phyloP scores from a whole-genome alignment of 2,888 invertebrate genomes.

The Bhutanitis thaidina region DNA sequence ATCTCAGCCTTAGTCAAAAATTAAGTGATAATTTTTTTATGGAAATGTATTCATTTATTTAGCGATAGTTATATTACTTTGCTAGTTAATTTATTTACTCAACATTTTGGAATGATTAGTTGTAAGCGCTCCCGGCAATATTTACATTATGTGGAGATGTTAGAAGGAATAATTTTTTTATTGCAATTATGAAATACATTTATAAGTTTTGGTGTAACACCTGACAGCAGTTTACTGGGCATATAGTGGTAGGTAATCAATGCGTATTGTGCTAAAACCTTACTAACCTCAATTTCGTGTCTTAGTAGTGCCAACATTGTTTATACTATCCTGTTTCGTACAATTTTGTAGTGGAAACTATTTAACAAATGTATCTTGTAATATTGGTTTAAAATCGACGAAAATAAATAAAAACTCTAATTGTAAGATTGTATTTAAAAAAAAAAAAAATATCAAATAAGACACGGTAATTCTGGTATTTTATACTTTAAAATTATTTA shows the following conservation, averaged over 20 bases:
- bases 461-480: too few relatives aligned
- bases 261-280: neutral
- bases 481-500: too few relatives aligned
- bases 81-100: conserved; percentile 5
- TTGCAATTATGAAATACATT: too few relatives aligned
- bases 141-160: too few relatives aligned
- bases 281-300: conserved; percentile 45
- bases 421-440: too few relatives aligned
- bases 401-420: conserved; percentile 3
- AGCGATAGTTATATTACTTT: conserved; percentile 2
- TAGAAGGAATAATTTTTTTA: too few relatives aligned
- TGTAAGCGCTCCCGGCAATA: too few relatives aligned
- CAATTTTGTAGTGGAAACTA: conserved; percentile 31
- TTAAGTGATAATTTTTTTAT: conserved; percentile 13
- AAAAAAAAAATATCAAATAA: too few relatives aligned
- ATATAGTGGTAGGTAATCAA: too few relatives aligned
- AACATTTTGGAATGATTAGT: neutral
- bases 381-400: conserved; percentile 10
- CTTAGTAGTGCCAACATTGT: conserved; percentile 61
- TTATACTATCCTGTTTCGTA: conserved; percentile 42
- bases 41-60: neutral
- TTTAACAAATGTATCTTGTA: neutral
- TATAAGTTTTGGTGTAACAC: too few relatives aligned
- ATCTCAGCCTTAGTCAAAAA: conserved; percentile 22
- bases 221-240: too few relatives aligned